A percentile compares a stretch with the other conserved stretches of the same genome.
Evolutionary conservation across 2,113 vertebrate genomes (phyloP).

Genomic region (Onychorhynchus coronatus): DNA sequence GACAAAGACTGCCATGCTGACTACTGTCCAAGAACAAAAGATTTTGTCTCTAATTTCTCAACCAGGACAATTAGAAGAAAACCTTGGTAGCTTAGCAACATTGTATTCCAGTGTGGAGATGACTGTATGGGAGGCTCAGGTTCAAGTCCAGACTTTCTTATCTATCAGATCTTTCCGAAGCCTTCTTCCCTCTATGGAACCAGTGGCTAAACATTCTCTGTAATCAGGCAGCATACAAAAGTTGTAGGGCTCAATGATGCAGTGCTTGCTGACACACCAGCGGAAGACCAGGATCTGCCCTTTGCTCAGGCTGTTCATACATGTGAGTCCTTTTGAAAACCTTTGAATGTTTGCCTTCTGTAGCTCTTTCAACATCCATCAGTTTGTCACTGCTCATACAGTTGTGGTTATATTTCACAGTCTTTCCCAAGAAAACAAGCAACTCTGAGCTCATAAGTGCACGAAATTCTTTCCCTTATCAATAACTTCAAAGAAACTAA

Average conservation of each 20-base stretch:
- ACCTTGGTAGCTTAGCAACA: not conserved
- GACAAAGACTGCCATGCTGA: not conserved
- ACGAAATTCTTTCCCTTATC: not conserved
- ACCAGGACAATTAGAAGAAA: not conserved
- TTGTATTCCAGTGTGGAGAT: not conserved
- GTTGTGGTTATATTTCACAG: not conserved
- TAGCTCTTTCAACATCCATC: not conserved
- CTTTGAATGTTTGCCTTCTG: not conserved
- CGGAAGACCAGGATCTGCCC: not conserved
- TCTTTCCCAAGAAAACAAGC: not conserved
- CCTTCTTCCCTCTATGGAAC: accelerated
- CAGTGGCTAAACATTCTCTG: not conserved
- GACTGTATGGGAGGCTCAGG: not conserved
- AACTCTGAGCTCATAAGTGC: not conserved
- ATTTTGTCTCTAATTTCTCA: not conserved
- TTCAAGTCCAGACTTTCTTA: not conserved
- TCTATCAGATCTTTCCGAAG: not conserved
- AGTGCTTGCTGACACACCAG: not conserved
- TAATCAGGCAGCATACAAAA: not conserved
- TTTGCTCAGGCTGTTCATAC: not conserved
- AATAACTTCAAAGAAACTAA: not conserved
- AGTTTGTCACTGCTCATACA: not conserved
- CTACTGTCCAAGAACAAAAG: not conserved
- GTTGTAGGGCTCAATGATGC: not conserved
- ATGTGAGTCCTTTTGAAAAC: not conserved